Evolutionary conservation across 2,797 vertebrate genomes (phyloP), one percentile per base, ranked within the genome.

Genomic region (Loriculus beryllinus): DNA sequence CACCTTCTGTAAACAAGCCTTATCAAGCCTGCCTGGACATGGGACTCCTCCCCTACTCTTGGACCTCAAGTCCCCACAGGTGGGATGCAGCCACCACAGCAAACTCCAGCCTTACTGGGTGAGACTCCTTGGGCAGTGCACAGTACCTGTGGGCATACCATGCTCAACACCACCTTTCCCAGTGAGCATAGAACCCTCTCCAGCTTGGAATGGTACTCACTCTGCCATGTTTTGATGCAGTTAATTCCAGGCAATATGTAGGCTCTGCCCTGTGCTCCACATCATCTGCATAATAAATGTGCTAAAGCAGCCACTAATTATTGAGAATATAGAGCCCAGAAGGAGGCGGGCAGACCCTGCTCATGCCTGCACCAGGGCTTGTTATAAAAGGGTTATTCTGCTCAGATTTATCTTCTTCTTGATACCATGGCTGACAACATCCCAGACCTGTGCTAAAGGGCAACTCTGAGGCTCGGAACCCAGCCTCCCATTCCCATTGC

Each of bases 111-210:
- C 51, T 39, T n/a, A 6, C 12, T 1, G 3, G 28, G 54, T 39
- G 64, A 85, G 29, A 52, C 3, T 8, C 28, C n/a, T 62, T 0
- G 0, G 29, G 67, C n/a, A 64, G 6, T 2, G 14, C 9, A 4
- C 0, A 0, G 54, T 14, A 26, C 26, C 39, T 9, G 7, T 31
- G 0, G 0, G 52, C 75, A 71, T 3, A 0, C 3, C 20, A 8
- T 0, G 0, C 22, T 82, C 7, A 3, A 5, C 23, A 9, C 18
- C 3, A 1, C 47, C 37, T 45, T 81, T 69, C 43, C 23, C n/a
- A 23, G n/a, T 0, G 2, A 45, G 45, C 6, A 82, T 85, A 85
- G 43, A 0, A 0, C 22, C 33, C 43, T 59, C 42, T 76, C 49
- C 12, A 8, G 48, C 65, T 25, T 39, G 31, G 23, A 80, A 37